Base-by-base conservation (phyloP, 1,140 invertebrate genomes). In the Zophobas morio region DNA sequence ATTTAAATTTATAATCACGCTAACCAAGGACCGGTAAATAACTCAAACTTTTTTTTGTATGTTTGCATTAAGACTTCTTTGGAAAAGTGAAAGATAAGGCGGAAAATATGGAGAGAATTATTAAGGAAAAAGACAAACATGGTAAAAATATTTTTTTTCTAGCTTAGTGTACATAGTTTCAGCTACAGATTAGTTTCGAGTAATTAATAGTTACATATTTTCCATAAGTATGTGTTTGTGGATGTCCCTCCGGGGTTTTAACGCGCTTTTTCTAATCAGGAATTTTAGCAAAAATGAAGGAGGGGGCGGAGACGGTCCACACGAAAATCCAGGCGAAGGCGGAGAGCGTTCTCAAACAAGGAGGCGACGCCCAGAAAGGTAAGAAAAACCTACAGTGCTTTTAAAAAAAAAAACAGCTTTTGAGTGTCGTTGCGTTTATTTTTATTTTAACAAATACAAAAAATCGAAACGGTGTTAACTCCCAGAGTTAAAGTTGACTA, bases 301-400 rank as follows among this genome's bases (percentile, higher is more conserved):
- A 98, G 87, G 96, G 96, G 60, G 97, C 97, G 0, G 97, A 98
- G 86, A 96, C 93, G 81, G 93, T 98, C 73, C 95, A 97, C 81
- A 96, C 96, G 76, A 96, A 96, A 87, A 92, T 98, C 77, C 96
- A 98, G 89, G 95, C 96, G 2, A 98, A 96, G 88, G 95, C 95
- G 46, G 97, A 96, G 85, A 93, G 92, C 79, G 87, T 94, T 74
- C 75, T 85, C 8, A 85, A 85, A 70, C 80, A 81, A 39, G 81
- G 82, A 32, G 53, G 63, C 0, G 84, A 84, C 56, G 34, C 49
- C 35, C 53, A 76, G 42, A 84, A 81, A 84, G 83, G 84, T 84
- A 80, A 77, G 75, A 66, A 79, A 20, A 20, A 20, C 20, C 20
- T 20, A 20, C 20, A 20, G 20, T 20, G 20, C 20, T 20, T 20